Percentiles rank a stretch among this genome's conserved stretches.
These are phyloP conservation scores for Dastarcus helophoroides DNA, from an alignment of 2,888 invertebrate species.

Conservation along the genomic window DNA sequence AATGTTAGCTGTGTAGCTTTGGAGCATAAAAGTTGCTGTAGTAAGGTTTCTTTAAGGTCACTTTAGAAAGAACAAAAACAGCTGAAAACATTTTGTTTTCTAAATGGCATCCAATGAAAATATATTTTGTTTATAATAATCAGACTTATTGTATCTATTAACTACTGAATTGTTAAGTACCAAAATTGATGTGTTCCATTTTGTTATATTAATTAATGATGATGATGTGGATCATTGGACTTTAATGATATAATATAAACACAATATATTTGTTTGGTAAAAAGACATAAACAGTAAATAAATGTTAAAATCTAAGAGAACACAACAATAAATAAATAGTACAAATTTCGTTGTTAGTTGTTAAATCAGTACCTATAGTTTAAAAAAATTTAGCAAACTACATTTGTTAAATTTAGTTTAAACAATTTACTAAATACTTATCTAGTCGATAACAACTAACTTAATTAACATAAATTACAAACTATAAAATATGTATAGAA, in stretches of 20 bases:
- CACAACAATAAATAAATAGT: conserved; percentile 25
- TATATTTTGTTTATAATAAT: too few species aligned
- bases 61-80: too few species aligned
- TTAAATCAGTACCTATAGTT: conserved; percentile 9
- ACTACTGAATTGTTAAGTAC: too few species aligned
- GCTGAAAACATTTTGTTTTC: too few species aligned
- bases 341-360: conserved; percentile 14
- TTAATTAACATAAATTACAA: conserved; percentile 23
- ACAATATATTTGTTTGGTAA: conserved; percentile 10
- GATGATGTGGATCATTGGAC: too few species aligned
- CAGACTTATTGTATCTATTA: too few species aligned
- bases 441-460: conserved; percentile 21
- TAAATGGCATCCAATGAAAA: too few species aligned
- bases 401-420: conserved; percentile 9
- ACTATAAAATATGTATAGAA: conserved; percentile 26
- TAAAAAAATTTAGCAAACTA: conserved; percentile 7
- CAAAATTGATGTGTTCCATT: too few species aligned
- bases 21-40: too few species aligned
- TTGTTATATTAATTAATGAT: too few species aligned
- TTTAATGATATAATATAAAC: conserved; percentile 13
- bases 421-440: conserved; percentile 6
- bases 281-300: conserved; percentile 11
- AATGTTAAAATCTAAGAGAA: conserved; percentile 19
- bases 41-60: too few species aligned
- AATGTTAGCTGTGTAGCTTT: too few species aligned